Base-by-base conservation (phyloP, 2,113 vertebrate genomes). In the Aldabrachelys gigantea region DNA sequence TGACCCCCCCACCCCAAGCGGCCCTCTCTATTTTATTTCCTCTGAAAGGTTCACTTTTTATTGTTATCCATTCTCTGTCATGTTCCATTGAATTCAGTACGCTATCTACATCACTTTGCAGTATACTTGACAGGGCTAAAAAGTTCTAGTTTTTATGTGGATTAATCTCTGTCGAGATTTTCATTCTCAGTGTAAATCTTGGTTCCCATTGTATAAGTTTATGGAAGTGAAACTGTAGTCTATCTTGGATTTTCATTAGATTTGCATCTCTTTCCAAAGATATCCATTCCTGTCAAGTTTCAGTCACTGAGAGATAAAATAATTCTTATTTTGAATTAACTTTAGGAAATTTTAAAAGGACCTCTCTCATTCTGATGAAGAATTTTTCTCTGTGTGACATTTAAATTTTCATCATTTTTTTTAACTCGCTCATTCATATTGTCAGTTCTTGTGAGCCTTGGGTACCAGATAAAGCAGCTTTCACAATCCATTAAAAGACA, bases 81-180 rank as follows among this genome's bases (percentile, higher is more conserved):
- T 21, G 6, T 95, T 91, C 44, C 29, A 89, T 85, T 95, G 93
- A 97, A 88, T 96, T 92, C 78, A 86, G 88, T 84, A 92, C 87
- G 82, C 35, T 92, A 84, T 90, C 94, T 92, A 87, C 84, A 94
- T 92, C 16, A 17, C 79, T 94, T 80, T 82, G 56, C 89, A 38
- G 10, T 89, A 2, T 65, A 29, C 78, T 96, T 91, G 53, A 94
- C 97, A 94, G 53, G 5, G 4, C 21, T 88, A 81, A 41, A 89
- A 85, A 24, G 35, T 90, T 94, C n/a, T 65, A 84, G 12, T 12
- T 52, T 93, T 87, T 91, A 2, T 9, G 72, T 91, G 82, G 3
- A 41, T 95, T 94, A 31, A 79, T 83, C 12, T 90, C 2, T 93
- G 29, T 57, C 65, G 85, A 92, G 84, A 93, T 80, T 93, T 79